A percentile compares a stretch with the other conserved stretches of the same genome.
Evolutionary conservation across 2,113 vertebrate genomes (phyloP).

Genomic region (Herpetotheres cachinnans): DNA sequence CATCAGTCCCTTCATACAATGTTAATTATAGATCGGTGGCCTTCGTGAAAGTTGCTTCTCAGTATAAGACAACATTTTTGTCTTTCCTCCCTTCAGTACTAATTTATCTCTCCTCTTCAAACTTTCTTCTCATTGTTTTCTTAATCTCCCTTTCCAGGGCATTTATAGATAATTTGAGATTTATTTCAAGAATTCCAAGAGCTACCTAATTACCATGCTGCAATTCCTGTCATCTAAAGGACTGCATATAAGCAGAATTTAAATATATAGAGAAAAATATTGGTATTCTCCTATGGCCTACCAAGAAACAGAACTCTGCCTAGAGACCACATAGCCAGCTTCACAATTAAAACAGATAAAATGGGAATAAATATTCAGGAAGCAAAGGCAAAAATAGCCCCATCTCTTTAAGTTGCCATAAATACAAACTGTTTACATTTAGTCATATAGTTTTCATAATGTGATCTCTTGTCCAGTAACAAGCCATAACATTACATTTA

Average conservation of each 20-base stretch:
- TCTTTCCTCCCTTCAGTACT: background rate
- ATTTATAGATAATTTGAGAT: background rate
- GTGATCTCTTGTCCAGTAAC: background rate
- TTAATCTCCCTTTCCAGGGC: background rate
- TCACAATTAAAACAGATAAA: background rate
- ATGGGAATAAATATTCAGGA: background rate
- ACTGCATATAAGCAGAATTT: background rate
- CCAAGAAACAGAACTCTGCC: background rate
- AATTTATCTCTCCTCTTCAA: background rate
- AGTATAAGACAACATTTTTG: background rate
- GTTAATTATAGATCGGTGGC: background rate
- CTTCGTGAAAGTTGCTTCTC: background rate
- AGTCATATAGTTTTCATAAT: background rate
- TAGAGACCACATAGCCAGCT: background rate
- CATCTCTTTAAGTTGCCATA: background rate
- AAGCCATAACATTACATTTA: background rate
- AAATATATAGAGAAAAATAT: background rate
- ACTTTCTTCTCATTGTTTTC: background rate
- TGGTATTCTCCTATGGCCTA: background rate
- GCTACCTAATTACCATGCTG: background rate
- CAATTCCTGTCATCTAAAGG: background rate
- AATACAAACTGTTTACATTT: background rate
- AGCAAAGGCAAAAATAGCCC: background rate
- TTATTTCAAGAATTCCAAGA: background rate
- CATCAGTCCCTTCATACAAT: background rate